Evolutionary conservation across 2,888 invertebrate genomes (phyloP), one percentile per base, ranked within the genome.

Genomic region (Xestia sexstrigata): DNA sequence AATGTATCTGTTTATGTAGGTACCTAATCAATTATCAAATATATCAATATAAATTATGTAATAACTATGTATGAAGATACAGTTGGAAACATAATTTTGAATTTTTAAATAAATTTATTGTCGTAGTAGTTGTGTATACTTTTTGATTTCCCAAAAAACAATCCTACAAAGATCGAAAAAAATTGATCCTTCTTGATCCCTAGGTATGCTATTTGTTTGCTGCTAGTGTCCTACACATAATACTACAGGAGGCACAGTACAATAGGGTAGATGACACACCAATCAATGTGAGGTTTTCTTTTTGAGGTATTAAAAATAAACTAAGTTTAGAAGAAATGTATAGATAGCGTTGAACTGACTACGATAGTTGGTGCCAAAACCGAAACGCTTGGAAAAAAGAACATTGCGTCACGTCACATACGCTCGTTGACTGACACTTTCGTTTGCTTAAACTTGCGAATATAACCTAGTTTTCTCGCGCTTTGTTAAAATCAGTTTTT

Each of bases 21-120:
- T n/a, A n/a, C n/a, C n/a, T n/a, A 83, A 81, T 35, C 70, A 75
- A 78, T 66, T 81, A 81, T 60, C 70, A 75, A 85, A 58, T 76
- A 52, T 23, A 76, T 72, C 39, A 65, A 79, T 67, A 49, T 76
- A 65, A 69, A 67, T 67, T 58, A 74, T 62, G 63, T n/a, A 62
- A 42, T 69, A 63, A 35, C 47, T 58, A 73, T 65, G 45, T 76
- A 68, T 74, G 63, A 70, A 69, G n/a, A 78, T 84, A 73, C 67
- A 85, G 82, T 83, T 79, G 58, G 73, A 83, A 81, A 75, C 42
- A 66, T 82, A 71, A 26, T 76, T 66, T 81, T 26, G 74, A 69
- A 79, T 75, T 55, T 85, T 84, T 42, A 71, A 88, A 79, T 84
- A 87, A 84, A 63, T 83, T 42, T 74, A n/a, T 45, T 35, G 74